These are phyloP conservation scores for Sebastolobus alascanus DNA, from an alignment of 2,797 vertebrate genomes.

Conservation along the genomic window DNA sequence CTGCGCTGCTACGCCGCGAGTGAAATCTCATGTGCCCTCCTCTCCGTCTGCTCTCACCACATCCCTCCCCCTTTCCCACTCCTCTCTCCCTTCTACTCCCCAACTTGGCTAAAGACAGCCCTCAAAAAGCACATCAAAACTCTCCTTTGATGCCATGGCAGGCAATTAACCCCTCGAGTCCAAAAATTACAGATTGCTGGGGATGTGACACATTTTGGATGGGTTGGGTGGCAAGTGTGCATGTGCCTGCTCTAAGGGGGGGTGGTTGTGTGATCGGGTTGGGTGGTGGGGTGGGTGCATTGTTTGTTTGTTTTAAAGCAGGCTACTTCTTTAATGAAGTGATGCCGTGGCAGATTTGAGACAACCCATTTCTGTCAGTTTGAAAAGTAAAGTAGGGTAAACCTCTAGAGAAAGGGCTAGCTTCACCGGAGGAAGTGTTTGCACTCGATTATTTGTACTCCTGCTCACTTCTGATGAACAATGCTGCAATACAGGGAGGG, in stretches of 20 bases:
- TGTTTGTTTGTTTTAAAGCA: constrained; percentile 85
- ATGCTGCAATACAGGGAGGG: constrained; percentile 78
- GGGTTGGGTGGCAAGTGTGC: constrained; percentile 75
- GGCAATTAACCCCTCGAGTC: constrained; percentile 87
- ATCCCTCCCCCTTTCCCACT: constrained; percentile 76
- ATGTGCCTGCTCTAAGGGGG: constrained; percentile 58
- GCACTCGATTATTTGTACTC: constrained; percentile 83
- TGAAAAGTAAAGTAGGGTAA: constrained; percentile 87
- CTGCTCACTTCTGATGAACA: constrained; percentile 84
- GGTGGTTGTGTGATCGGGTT: constrained; percentile 10
- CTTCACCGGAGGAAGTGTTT: constrained; percentile 83
- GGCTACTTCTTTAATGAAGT: constrained; percentile 85
- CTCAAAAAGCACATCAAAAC: constrained; percentile 90
- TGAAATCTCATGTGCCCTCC: constrained; percentile 88
- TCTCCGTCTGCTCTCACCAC: constrained; percentile 79
- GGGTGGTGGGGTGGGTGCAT: constrained; percentile 58
- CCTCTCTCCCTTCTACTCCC: constrained; percentile 73
- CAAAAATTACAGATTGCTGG: constrained; percentile 83
- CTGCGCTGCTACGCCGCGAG: constrained; percentile 79
- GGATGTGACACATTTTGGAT: constrained; percentile 83
- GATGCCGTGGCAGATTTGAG: constrained; percentile 82
- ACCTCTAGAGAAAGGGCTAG: constrained; percentile 82
- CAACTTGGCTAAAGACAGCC: constrained; percentile 88
- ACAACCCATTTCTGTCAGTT: constrained; percentile 90
- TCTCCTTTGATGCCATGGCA: constrained; percentile 88